phyloP scores from a whole-genome alignment of 2,888 invertebrate species.

The Resseliella maxima region DNA sequence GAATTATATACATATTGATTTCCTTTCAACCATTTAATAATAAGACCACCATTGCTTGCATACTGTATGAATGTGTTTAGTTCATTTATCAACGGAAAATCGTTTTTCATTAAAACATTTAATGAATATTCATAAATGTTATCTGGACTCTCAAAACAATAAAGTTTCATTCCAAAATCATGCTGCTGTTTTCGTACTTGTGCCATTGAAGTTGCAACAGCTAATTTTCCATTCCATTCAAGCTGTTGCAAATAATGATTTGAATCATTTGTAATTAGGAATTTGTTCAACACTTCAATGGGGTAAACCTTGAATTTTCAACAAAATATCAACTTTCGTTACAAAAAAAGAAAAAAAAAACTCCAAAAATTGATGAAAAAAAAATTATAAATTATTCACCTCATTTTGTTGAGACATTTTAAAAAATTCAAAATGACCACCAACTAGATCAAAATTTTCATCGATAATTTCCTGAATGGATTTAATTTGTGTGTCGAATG shows the following conservation, averaged over 20 bases:
- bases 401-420: too few species aligned
- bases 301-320: not conserved
- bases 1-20: not conserved
- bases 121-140: slow-evolving; percentile 2
- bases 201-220: not conserved
- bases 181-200: not conserved
- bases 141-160: not conserved
- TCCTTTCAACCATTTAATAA: slow-evolving; percentile 11
- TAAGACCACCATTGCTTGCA: not conserved
- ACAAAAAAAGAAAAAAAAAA: too few species aligned
- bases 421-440: too few species aligned
- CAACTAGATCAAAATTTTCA: too few species aligned
- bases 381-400: too few species aligned
- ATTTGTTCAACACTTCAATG: not conserved
- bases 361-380: too few species aligned
- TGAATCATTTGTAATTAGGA: not conserved
- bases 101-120: not conserved
- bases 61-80: not conserved
- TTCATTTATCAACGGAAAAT: not conserved
- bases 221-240: not conserved
- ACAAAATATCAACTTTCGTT: too few species aligned
- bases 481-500: too few species aligned
- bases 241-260: not conserved
- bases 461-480: too few species aligned
- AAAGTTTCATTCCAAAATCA: too few species aligned